phyloP scores from a whole-genome alignment of 2,888 invertebrate genomes.

The Microplitis manilae region DNA sequence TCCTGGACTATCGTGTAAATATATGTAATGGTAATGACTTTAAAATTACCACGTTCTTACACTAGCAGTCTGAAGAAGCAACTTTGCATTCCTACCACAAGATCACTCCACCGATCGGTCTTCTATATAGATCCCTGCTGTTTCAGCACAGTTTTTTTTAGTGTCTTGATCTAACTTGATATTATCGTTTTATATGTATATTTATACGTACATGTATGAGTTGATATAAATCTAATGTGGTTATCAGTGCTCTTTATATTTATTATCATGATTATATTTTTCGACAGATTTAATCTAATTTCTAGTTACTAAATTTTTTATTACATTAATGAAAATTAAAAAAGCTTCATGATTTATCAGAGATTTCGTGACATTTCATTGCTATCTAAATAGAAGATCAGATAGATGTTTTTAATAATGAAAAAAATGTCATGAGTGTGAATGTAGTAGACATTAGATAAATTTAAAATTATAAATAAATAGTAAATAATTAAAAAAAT shows the following conservation, averaged over 20 bases:
- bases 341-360: not conserved
- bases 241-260: too few relatives aligned
- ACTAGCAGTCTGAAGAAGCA: not conserved
- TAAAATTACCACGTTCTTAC: not conserved
- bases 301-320: not conserved
- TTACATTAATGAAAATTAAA: not conserved
- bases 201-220: too few relatives aligned
- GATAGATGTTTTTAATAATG: not conserved
- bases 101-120: conserved; percentile 52
- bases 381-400: not conserved
- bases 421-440: too few relatives aligned
- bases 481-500: too few relatives aligned
- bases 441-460: too few relatives aligned
- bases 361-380: not conserved
- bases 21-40: not conserved
- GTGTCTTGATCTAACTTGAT: not conserved
- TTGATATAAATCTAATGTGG: too few relatives aligned
- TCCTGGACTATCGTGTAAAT: not conserved
- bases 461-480: too few relatives aligned
- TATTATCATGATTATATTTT: not conserved
- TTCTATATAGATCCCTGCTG: conserved; percentile 32
- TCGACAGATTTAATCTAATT: not conserved
- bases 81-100: conserved; percentile 53
- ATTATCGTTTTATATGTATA: not conserved
- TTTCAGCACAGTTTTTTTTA: conserved; percentile 21